Conservation (phyloP, 2,888 invertebrate species). For the Dasysyrphus tricinctus region DNA sequence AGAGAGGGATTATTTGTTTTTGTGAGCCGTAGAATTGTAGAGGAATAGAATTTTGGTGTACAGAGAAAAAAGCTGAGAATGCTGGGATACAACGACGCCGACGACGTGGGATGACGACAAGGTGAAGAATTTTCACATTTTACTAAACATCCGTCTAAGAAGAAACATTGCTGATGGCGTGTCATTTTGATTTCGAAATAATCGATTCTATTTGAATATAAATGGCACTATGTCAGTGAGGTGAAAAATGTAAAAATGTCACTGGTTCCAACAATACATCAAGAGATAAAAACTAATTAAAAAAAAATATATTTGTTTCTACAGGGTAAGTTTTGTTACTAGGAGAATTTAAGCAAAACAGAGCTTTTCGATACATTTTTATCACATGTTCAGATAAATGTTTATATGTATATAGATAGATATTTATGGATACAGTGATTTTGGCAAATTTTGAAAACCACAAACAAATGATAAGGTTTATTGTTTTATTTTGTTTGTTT, state of each 20-base stretch:
- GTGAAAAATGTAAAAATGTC: conserved; percentile 63
- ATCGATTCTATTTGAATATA: conserved; percentile 66
- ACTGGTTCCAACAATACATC: conserved; percentile 22
- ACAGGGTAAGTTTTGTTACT: neutral
- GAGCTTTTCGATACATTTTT: neutral
- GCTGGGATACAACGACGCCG: neutral
- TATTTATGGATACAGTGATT: neutral
- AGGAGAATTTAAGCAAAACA: neutral
- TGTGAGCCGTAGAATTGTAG: neutral
- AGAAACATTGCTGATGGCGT: conserved; percentile 51
- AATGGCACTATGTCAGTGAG: conserved; percentile 76
- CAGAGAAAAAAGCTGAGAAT: neutral
- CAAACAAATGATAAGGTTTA: neutral
- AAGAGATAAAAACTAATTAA: neutral
- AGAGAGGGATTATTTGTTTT: conserved; percentile 23
- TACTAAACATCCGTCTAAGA: conserved; percentile 33
- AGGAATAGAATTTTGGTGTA: conserved; percentile 9
- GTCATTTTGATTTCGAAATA: conserved; percentile 62
- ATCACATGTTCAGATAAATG: neutral
- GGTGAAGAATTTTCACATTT: conserved; percentile 57
- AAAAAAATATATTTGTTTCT: too few relatives aligned
- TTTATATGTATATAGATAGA: too few relatives aligned
- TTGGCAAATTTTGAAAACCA: neutral
- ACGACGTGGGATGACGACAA: conserved; percentile 12
- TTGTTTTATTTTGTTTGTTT: neutral